Conservation (phyloP, 2,113 vertebrate genomes). For the Chelonoidis abingdonii region DNA sequence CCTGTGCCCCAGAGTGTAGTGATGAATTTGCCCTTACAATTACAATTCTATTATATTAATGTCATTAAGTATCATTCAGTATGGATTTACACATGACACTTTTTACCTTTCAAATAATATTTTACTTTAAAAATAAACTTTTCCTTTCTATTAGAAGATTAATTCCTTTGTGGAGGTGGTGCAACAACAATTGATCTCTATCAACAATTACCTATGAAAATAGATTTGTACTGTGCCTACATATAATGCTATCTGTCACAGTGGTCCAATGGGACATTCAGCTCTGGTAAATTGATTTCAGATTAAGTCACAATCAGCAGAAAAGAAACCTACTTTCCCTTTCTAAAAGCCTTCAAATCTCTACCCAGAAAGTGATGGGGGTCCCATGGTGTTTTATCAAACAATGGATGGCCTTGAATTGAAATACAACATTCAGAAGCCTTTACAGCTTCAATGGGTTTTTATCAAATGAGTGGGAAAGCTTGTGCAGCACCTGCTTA, state of each 20-base stretch:
- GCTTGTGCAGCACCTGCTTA: neutral
- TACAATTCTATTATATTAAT: neutral
- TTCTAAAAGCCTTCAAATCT: constrained; percentile 12
- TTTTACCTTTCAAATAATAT: neutral
- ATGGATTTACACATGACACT: neutral
- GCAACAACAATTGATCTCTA: neutral
- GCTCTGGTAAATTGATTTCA: neutral
- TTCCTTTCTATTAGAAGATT: neutral
- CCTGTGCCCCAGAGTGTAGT: neutral
- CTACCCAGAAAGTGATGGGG: neutral
- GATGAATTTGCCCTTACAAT: neutral
- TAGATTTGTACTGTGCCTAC: neutral
- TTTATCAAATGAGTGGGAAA: accelerated
- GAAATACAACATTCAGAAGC: neutral
- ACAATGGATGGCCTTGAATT: neutral
- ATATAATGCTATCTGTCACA: neutral
- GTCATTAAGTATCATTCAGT: neutral
- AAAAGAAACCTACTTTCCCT: neutral
- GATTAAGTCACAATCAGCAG: neutral
- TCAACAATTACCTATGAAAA: neutral
- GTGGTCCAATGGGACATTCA: neutral
- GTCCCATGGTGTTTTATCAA: neutral
- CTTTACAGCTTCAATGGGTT: neutral
- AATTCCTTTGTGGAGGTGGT: neutral
- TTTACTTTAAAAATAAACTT: neutral